Percentiles rank a stretch among this genome's conserved stretches.
Conservation (phyloP, 2,888 invertebrate genomes). For the Dexiosoma caninum region DNA sequence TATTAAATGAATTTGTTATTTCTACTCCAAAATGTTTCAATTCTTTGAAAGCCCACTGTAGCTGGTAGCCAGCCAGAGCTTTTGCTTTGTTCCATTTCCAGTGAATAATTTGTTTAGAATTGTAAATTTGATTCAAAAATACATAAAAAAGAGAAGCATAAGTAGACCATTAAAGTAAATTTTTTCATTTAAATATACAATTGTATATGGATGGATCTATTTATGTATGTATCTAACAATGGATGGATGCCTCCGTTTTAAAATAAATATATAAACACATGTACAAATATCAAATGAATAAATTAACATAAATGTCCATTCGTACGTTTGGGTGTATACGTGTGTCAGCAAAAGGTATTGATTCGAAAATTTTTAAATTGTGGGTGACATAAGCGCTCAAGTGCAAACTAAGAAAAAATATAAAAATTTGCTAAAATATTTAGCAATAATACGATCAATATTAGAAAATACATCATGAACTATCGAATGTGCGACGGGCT, state of each 20-base stretch:
- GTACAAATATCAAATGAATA: not conserved
- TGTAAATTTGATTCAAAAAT: constrained; percentile 46
- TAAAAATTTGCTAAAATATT: not conserved
- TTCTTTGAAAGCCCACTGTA: not conserved
- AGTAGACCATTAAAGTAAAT: constrained; percentile 4
- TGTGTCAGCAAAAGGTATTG: constrained; percentile 32
- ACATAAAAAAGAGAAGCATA: not conserved
- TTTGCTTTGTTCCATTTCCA: constrained; percentile 43
- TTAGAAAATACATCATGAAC: not conserved
- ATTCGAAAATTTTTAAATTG: constrained; percentile 34
- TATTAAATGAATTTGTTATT: no score
- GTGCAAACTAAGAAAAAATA: not conserved
- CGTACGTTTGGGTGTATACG: not conserved
- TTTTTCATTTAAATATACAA: not conserved
- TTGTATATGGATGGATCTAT: not conserved
- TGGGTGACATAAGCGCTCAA: constrained; percentile 30
- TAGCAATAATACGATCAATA: not conserved
- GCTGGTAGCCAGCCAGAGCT: constrained; percentile 3
- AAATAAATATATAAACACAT: not conserved
- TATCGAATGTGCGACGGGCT: no score
- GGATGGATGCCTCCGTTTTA: no score
- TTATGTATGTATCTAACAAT: not conserved
- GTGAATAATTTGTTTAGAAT: constrained; percentile 53
- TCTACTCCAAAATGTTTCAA: constrained; percentile 12
- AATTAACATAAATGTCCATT: not conserved